A percentile compares a stretch with the other conserved stretches of the same genome.
These are phyloP conservation scores for Torymus aiolomorphi DNA, from an alignment of 2,888 invertebrate species.

Conservation along the genomic window DNA sequence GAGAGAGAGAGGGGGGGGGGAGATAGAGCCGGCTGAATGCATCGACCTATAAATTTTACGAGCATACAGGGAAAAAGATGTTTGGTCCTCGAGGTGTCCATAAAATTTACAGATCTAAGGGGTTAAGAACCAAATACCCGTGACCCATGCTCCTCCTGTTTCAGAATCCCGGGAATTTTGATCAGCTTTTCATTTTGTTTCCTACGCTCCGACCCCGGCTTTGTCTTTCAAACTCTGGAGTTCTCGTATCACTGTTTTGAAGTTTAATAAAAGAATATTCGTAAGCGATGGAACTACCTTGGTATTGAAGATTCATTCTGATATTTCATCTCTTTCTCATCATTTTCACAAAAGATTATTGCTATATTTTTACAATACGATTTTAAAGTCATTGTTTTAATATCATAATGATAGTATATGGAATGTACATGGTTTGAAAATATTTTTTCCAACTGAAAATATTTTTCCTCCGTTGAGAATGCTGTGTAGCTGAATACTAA, in stretches of 20 bases:
- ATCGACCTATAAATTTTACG: conserved; percentile 67
- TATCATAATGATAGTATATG: too few species aligned
- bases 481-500: background rate
- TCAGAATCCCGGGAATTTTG: conserved; percentile 1
- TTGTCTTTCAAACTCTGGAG: too few species aligned
- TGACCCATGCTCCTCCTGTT: background rate
- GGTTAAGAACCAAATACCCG: conserved; percentile 55
- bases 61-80: conserved; percentile 59
- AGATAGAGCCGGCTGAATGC: conserved; percentile 58
- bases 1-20: conserved; percentile 8
- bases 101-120: conserved; percentile 64
- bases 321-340: too few species aligned
- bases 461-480: background rate
- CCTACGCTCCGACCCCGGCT: background rate
- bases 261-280: background rate
- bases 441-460: conserved; percentile 13
- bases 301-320: too few species aligned
- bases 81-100: conserved; percentile 60
- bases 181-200: conserved; percentile 34
- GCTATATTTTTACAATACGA: too few species aligned
- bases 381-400: too few species aligned
- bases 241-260: too few species aligned
- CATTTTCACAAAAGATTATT: too few species aligned
- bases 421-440: background rate
- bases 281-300: background rate